phyloP scores from a whole-genome alignment of 2,113 vertebrate species.

The Mesembrinibis cayennensis region DNA sequence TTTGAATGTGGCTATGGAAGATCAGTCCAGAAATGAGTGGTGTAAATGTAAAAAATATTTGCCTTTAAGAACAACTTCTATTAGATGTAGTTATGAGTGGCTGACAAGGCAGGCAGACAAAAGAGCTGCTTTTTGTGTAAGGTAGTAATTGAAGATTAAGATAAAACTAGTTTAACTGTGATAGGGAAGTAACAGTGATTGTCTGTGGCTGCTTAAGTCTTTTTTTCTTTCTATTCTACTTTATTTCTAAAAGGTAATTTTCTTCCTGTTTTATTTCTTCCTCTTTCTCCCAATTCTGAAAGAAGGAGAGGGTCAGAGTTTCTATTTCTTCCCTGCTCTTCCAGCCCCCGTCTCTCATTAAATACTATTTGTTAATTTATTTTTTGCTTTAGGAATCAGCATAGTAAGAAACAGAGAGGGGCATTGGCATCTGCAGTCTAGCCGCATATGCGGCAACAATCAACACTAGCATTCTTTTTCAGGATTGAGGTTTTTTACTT shows the following conservation, averaged over 20 bases:
- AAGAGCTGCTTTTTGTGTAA: background rate
- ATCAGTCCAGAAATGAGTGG: background rate
- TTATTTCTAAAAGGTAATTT: background rate
- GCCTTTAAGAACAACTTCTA: background rate
- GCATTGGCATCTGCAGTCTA: background rate
- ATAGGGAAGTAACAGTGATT: background rate
- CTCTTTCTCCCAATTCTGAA: background rate
- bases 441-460: background rate
- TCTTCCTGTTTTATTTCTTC: background rate
- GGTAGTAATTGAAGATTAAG: background rate
- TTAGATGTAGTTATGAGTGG: background rate
- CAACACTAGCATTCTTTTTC: background rate
- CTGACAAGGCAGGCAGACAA: background rate
- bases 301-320: background rate
- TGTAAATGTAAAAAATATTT: background rate
- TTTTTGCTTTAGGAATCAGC: background rate
- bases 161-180: background rate
- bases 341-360: background rate
- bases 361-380: background rate
- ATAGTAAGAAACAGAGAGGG: background rate
- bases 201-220: background rate
- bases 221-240: background rate
- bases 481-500: rapidly evolving
- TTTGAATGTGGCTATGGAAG: background rate
- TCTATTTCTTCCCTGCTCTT: background rate